Percentiles rank a stretch among this genome's conserved stretches.
Evolutionary conservation across 2,888 invertebrate genomes (phyloP).

Genomic region (Coelinius sp.): DNA sequence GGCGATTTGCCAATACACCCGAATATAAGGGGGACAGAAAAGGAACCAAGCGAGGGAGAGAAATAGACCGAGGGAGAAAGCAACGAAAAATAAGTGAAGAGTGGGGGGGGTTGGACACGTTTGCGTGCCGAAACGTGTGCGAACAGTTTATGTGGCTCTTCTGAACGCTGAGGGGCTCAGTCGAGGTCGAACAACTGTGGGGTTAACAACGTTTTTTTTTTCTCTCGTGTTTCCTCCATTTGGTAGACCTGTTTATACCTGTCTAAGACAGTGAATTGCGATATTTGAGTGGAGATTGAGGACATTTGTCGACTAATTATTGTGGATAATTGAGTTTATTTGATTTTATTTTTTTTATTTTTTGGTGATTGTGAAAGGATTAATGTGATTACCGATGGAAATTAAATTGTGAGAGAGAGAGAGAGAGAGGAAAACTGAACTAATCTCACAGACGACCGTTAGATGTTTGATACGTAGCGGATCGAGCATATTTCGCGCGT

Average conservation of each 20-base stretch:
- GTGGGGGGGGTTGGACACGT: conserved; percentile 29
- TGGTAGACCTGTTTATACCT: not conserved
- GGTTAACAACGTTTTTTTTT: too few species aligned
- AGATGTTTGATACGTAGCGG: too few species aligned
- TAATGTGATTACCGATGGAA: too few species aligned
- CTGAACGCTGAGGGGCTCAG: conserved; percentile 40
- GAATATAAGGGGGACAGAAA: not conserved
- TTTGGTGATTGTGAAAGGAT: too few species aligned
- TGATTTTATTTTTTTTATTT: too few species aligned
- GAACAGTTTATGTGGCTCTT: conserved; percentile 32
- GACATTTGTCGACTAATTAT: too few species aligned
- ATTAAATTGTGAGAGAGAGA: too few species aligned
- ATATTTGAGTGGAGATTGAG: not conserved
- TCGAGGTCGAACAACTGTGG: conserved; percentile 51
- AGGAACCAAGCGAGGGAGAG: conserved; percentile 14
- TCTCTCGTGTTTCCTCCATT: conserved; percentile 32
- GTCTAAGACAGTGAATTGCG: not conserved
- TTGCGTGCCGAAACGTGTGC: conserved; percentile 39
- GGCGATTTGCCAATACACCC: conserved; percentile 15
- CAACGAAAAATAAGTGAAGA: not conserved
- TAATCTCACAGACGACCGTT: too few species aligned
- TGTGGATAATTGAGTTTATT: too few species aligned
- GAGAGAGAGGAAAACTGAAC: too few species aligned
- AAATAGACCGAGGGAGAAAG: conserved; percentile 23
- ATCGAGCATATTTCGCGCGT: too few species aligned